Evolutionary conservation across 2,113 vertebrate genomes (phyloP).

Genomic region (Thryonomys swinderianus): DNA sequence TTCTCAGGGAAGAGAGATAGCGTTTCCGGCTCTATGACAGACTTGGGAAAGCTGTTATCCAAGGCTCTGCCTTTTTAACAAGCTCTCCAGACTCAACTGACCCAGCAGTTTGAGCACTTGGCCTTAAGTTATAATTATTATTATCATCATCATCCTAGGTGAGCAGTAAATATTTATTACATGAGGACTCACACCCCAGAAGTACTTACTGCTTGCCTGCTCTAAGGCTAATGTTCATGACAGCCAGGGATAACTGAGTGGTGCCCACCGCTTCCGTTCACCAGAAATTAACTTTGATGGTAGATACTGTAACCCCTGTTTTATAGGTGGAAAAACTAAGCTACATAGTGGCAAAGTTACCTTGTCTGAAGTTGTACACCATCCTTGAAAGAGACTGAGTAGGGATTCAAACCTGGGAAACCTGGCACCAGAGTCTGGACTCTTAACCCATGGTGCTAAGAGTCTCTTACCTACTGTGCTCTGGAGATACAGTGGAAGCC

Average conservation of each 20-base stretch:
- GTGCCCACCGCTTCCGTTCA: neutral
- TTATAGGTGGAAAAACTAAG: neutral
- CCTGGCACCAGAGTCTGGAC: neutral
- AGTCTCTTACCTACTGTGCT: neutral
- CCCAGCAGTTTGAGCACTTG: neutral
- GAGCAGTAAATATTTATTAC: neutral
- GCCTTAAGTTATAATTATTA: neutral
- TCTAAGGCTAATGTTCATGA: neutral
- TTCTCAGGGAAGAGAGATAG: neutral
- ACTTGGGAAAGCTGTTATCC: neutral
- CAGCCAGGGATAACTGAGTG: neutral
- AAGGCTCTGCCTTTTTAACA: neutral
- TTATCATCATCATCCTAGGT: neutral
- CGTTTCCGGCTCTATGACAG: neutral
- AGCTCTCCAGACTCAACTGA: neutral
- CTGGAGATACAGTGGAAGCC: neutral
- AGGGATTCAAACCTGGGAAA: neutral
- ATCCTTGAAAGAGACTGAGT: neutral
- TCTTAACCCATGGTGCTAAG: neutral
- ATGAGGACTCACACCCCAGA: neutral
- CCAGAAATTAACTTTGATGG: neutral
- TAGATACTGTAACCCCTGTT: neutral
- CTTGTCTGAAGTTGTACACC: neutral
- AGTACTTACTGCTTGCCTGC: neutral
- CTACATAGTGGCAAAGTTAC: neutral